Conservation (phyloP, 2,113 vertebrate genomes). For the Petrocephalus zakoni region DNA sequence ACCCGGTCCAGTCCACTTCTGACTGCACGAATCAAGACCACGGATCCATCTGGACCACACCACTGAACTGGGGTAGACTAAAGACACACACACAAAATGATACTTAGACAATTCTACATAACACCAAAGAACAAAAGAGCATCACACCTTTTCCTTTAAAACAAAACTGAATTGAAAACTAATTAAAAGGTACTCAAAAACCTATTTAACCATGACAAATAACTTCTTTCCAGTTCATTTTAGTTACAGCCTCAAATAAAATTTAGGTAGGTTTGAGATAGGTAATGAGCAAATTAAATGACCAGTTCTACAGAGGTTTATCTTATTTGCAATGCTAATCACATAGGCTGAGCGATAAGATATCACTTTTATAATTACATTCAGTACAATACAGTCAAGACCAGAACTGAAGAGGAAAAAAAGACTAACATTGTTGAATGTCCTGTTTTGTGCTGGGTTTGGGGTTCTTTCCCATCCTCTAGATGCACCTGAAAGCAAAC, state of each 20-base stretch:
- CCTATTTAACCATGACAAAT: neutral
- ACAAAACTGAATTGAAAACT: neutral
- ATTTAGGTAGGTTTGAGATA: neutral
- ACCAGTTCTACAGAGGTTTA: neutral
- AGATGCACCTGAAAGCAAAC: constrained; percentile 48
- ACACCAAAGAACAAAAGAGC: neutral
- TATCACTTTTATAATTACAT: neutral
- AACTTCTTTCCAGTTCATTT: neutral
- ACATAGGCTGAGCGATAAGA: neutral
- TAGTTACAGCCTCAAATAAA: neutral
- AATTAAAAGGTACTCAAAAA: neutral
- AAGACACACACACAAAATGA: neutral
- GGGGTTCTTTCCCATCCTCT: constrained; percentile 62
- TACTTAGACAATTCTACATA: neutral
- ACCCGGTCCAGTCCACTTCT: constrained; percentile 75
- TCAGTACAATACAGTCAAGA: neutral
- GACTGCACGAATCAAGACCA: constrained; percentile 79
- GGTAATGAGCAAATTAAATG: neutral
- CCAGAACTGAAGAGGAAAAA: neutral
- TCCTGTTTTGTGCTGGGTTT: constrained; percentile 56
- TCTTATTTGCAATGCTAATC: neutral
- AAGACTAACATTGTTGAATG: constrained; percentile 52
- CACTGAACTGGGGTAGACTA: constrained; percentile 62
- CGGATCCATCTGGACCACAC: constrained; percentile 67
- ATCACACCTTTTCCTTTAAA: neutral